Base-by-base conservation (phyloP, 2,113 vertebrate genomes). In the Verasper variegatus region DNA sequence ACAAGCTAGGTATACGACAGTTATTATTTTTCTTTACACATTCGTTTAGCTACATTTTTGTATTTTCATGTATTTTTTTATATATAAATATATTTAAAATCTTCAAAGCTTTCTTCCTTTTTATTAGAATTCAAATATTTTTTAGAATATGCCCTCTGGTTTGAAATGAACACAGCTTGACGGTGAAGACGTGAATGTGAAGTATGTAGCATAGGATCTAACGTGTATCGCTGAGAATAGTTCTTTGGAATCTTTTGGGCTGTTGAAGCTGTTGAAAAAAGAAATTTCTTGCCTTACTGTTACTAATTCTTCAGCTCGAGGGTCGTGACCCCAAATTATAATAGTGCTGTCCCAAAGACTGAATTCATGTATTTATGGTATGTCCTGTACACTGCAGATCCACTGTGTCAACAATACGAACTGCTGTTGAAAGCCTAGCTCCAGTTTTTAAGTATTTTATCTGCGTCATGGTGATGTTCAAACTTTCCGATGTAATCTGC, bases 61-160 rank as follows among this genome's bases (percentile, higher is more conserved):
- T 92, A 90, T 92, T 91, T 90, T 78, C 74, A 74, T 87, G 83
- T 91, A 86, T 93, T 93, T 93, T 85, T 93, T 90, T 85, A 91
- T 86, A 92, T 91, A 93, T 87, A 90, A 86, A 91, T 93, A 82
- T 94, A 93, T 94, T 93, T 92, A 92, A 93, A 86, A 89, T 88
- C 75, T 84, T 91, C 79, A 91, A 87, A 85, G 78, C 83, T 88
- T 88, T 91, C 83, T 89, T 91, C 82, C 87, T 90, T 92, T 92
- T 89, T 86, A 86, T 91, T 92, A 90, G 86, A 89, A 88, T 76
- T 76, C 27, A 78, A 10, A 26, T 90, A 86, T 91, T 88, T 89
- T 92, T 91, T 92, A 90, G 84, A 88, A 78, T 71, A 83, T 73
- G 65, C 86, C 88, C 78, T 81, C 68, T n/a, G 76, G 78, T 91